Conservation (phyloP, 2,888 invertebrate species). For the Eueremaeus valkanovi region DNA sequence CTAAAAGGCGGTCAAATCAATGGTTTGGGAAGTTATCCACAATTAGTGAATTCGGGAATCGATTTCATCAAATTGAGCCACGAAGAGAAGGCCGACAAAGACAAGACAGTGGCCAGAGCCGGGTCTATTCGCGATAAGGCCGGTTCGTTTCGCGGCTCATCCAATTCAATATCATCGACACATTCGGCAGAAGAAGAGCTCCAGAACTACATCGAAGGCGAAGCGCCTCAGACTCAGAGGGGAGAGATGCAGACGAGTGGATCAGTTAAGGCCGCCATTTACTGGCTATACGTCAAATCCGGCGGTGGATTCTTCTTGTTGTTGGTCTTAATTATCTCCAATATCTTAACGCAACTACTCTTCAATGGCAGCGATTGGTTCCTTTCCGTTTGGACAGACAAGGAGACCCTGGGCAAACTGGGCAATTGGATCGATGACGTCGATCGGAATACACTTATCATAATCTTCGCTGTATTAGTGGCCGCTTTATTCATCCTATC, state of each 20-base stretch:
- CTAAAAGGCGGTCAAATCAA: conserved; percentile 50
- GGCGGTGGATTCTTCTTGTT: conserved; percentile 34
- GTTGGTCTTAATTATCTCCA: background rate
- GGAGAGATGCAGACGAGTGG: conserved; percentile 29
- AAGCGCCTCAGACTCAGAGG: conserved; percentile 9
- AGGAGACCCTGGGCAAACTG: conserved; percentile 14
- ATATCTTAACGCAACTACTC: conserved; percentile 40
- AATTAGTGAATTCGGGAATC: conserved; percentile 39
- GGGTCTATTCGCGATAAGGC: background rate
- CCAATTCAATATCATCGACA: background rate
- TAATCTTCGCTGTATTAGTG: conserved; percentile 42
- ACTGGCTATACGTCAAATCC: conserved; percentile 41
- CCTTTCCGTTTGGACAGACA: conserved; percentile 43
- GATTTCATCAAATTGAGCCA: conserved; percentile 38
- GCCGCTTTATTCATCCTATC: conserved; percentile 44
- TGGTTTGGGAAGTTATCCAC: conserved; percentile 38
- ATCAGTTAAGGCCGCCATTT: conserved; percentile 32
- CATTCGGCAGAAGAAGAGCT: conserved; percentile 34
- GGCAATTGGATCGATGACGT: conserved; percentile 22
- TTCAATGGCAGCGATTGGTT: conserved; percentile 44
- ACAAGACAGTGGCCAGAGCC: background rate
- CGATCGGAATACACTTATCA: conserved; percentile 4
- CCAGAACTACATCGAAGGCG: conserved; percentile 37
- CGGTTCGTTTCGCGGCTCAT: background rate
- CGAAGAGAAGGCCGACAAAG: conserved; percentile 21